phyloP scores from a whole-genome alignment of 2,797 vertebrate species.

The Odontamblyopus lacepedii region DNA sequence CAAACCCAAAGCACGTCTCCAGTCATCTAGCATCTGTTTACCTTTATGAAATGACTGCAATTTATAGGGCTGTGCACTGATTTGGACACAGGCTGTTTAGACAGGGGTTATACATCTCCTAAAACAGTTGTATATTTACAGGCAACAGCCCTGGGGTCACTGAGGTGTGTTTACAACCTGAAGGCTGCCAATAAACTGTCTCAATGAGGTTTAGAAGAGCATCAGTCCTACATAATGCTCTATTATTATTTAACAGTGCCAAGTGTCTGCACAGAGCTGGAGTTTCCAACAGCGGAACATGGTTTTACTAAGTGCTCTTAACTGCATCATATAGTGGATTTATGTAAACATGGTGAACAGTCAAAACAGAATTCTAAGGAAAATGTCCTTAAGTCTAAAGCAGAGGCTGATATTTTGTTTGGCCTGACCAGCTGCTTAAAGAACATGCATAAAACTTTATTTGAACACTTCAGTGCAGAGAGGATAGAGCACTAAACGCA shows the following conservation, averaged over 20 bases:
- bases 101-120: background rate
- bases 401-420: too few species aligned
- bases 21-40: conserved; percentile 4
- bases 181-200: conserved; percentile 13
- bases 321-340: conserved; percentile 8
- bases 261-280: conserved; percentile 14
- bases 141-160: conserved; percentile 11
- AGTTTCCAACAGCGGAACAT: conserved; percentile 1
- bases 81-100: conserved; percentile 1
- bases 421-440: too few species aligned
- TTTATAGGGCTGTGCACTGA: conserved; percentile 10
- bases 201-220: background rate
- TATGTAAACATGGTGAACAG: conserved; percentile 5
- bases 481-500: too few species aligned
- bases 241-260: conserved; percentile 7
- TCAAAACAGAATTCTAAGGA: background rate
- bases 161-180: conserved; percentile 11
- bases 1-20: conserved; percentile 23
- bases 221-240: conserved; percentile 1
- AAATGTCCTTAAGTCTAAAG: background rate
- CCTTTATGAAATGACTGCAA: conserved; percentile 11
- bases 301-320: conserved; percentile 27
- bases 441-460: too few species aligned
- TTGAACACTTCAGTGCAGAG: too few species aligned
- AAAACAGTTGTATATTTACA: conserved; percentile 4